Base-by-base conservation (phyloP, 2,113 vertebrate species). In the Oryzias javanicus region DNA sequence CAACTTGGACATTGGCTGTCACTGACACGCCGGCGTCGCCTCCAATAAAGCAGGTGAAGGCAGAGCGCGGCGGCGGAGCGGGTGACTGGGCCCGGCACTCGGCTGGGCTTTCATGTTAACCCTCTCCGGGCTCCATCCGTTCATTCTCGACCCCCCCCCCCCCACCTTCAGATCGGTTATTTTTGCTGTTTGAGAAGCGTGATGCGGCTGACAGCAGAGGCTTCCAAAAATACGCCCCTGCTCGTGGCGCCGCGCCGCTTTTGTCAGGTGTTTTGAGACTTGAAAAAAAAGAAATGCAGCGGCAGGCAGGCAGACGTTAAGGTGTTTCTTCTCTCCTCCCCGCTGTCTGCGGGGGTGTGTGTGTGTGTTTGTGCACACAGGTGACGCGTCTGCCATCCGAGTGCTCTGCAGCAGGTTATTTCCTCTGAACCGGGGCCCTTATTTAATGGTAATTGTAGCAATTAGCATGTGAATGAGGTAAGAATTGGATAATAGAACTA, bases 391-490 rank as follows among this genome's bases (percentile, higher is more conserved):
- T 17, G 73, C 78, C 70, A 79, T 67, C 81, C 74, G 50, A 76
- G 76, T 70, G 78, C 85, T 88, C 81, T 81, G 79, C 82, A 79
- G 85, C 85, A 80, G 87, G 82, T 90, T 84, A 83, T 84, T 88
- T 87, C 82, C 81, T 84, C 67, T 86, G 83, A 88, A 87, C 83
- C 67, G 87, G 86, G 91, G 89, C 91, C 87, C 91, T 94, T 94
- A 94, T 94, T 94, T 93, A 94, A 93, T 90, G 90, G 86, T 94
- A 94, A 95, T 95, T 94, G 93, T 91, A 83, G 91, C 93, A 92
- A 95, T 95, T 94, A 94, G 92, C 92, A 94, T 94, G 90, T 89
- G 93, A 92, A 94, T 93, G 91, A 94, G 92, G 91, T 89, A 89
- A 90, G 91, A 89, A 90, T 88, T 82, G 87, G 86, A 87, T 89